Conservation (phyloP, 2,888 invertebrate species). For the Fabriciana adippe region DNA sequence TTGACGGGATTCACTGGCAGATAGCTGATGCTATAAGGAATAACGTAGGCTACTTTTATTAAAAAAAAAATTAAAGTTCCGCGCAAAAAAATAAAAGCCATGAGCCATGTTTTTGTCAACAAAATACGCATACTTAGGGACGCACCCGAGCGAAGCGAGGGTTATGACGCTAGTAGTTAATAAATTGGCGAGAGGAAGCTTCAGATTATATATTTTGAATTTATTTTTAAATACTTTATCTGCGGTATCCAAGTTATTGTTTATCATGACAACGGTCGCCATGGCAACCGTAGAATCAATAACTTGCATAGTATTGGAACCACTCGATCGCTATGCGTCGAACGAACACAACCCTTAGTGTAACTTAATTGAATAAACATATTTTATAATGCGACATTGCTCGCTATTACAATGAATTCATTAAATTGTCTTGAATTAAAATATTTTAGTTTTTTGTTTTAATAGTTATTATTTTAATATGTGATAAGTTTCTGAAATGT, state of each 20-base stretch:
- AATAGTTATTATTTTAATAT: background rate
- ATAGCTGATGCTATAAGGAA: too few relatives aligned
- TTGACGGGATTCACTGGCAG: too few relatives aligned
- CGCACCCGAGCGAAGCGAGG: too few relatives aligned
- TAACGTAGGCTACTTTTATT: too few relatives aligned
- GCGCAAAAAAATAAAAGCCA: too few relatives aligned
- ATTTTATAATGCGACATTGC: background rate
- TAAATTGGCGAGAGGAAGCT: too few relatives aligned
- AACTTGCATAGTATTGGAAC: conserved; percentile 48
- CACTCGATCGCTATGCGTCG: conserved; percentile 65
- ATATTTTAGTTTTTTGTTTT: background rate
- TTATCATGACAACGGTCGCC: conserved; percentile 62
- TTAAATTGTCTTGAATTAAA: background rate
- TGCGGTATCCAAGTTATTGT: conserved; percentile 44
- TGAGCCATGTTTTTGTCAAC: too few relatives aligned
- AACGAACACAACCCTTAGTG: conserved; percentile 49
- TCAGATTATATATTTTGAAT: too few relatives aligned
- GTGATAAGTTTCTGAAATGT: conserved; percentile 43
- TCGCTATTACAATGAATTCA: conserved; percentile 4
- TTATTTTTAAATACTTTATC: conserved; percentile 5
- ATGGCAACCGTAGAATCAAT: conserved; percentile 71
- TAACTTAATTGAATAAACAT: background rate
- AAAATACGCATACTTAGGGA: too few relatives aligned
- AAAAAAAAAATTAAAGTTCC: too few relatives aligned
- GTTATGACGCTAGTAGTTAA: too few relatives aligned